Base-by-base conservation (phyloP, 2,888 invertebrate genomes). In the Acleris holmiana region DNA sequence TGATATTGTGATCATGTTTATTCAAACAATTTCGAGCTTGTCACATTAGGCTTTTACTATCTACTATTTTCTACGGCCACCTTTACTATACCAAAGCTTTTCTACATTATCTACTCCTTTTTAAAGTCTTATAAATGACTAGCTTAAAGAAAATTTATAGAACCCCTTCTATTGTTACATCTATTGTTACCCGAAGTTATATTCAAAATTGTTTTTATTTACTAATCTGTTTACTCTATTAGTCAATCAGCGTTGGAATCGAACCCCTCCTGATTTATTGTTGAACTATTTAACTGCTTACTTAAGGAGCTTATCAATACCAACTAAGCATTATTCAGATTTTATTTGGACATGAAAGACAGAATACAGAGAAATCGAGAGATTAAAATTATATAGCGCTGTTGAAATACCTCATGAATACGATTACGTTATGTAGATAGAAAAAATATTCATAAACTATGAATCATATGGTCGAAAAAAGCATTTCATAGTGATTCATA, bases 21-120 rank as follows among this genome's bases (percentile, higher is more conserved):
- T 69, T 79, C 78, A 82, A 83, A 83, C 82, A 83, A 79, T 79
- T 84, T 88, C 85, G 91, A 91, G 91, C 91, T 91, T 91, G 82
- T 86, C 84, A 86, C 82, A 82, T 80, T 89, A 85, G 82, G 90
- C 89, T 89, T 89, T 84, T 84, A 82, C 71, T 82, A 55, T 60
- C 65, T 65, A 82, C 82, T 82, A 78, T 87, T 88, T 88, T 89
- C 85, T 88, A 89, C 84, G 77, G 82, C 75, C 79, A 81, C 79
- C 77, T 85, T 83, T 83, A 83, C 78, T 83, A 78, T 85, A 75
- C 73, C 78, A 80, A 69, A 83, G 82, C 83, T 85, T 86, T 82
- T 79, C 84, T 85, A 77, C 77, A 77, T 77, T 67, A 65, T 55
- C 65, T 65, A 65, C 55, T 65, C 48, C 59, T 60, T 60, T 46